Percentiles rank a stretch among this genome's conserved stretches.
These are phyloP conservation scores for Colinus virginianus DNA, from an alignment of 2,113 vertebrate genomes.

Conservation along the genomic window DNA sequence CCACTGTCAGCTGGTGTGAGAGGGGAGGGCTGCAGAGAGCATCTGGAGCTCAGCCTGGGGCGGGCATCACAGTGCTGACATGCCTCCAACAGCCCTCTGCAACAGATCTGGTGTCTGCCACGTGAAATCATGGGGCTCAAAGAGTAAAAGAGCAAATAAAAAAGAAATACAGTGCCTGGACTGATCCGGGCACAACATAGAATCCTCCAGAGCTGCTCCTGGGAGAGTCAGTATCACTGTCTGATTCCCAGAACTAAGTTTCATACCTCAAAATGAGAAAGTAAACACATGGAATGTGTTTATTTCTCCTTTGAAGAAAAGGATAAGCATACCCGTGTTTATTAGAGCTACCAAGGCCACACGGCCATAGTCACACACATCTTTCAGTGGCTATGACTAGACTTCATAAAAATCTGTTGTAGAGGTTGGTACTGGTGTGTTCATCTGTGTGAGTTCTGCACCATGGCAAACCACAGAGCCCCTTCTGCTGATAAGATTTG, in stretches of 20 bases:
- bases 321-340: not conserved
- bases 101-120: not conserved
- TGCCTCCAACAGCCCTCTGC: not conserved
- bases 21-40: not conserved
- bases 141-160: not conserved
- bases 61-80: not conserved
- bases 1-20: not conserved
- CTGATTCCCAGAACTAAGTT: not conserved
- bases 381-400: not conserved
- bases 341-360: not conserved
- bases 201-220: not conserved
- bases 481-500: not conserved
- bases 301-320: not conserved
- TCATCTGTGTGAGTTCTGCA: not conserved
- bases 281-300: not conserved
- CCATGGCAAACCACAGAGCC: not conserved
- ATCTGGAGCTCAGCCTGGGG: not conserved
- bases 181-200: not conserved
- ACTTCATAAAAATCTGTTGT: rapidly evolving
- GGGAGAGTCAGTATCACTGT: not conserved
- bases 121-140: not conserved
- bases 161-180: not conserved
- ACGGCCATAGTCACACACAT: not conserved
- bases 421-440: not conserved
- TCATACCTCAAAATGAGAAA: not conserved